A percentile compares a stretch with the other conserved stretches of the same genome.
phyloP scores from a whole-genome alignment of 2,888 invertebrate genomes.

The Cataglyphis rosenhaueri region DNA sequence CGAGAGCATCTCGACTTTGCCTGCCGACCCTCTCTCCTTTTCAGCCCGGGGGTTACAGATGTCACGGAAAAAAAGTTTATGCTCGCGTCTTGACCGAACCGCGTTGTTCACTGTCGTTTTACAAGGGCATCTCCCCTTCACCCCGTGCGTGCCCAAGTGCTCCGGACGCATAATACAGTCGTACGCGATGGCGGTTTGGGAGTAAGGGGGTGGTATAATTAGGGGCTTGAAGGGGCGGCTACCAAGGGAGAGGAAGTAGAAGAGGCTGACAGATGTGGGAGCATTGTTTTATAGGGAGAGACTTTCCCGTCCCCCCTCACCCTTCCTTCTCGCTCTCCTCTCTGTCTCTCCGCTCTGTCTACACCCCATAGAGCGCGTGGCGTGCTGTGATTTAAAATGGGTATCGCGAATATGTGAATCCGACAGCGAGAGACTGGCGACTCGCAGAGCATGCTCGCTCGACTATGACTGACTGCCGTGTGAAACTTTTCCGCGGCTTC shows the following conservation, averaged over 20 bases:
- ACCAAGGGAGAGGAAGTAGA: conserved; percentile 81
- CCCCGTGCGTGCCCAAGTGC: conserved; percentile 85
- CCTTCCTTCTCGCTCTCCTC: conserved; percentile 23
- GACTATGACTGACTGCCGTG: conserved; percentile 72
- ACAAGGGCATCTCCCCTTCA: conserved; percentile 79
- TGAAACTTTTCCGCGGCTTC: conserved; percentile 64
- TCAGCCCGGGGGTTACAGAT: conserved; percentile 64
- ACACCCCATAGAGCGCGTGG: conserved; percentile 79
- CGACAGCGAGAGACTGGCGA: conserved; percentile 75
- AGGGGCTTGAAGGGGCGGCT: conserved; percentile 84
- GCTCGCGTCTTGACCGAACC: conserved; percentile 80
- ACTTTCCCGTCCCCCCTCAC: conserved; percentile 67
- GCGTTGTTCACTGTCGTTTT: conserved; percentile 78
- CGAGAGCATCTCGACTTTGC: conserved; percentile 65
- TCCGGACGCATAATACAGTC: conserved; percentile 84
- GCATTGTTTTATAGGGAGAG: conserved; percentile 85
- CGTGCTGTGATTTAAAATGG: conserved; percentile 85
- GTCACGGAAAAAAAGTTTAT: conserved; percentile 74
- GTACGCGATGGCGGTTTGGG: conserved; percentile 76
- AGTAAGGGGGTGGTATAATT: conserved; percentile 83
- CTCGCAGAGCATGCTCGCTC: conserved; percentile 71
- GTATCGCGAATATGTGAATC: conserved; percentile 81
- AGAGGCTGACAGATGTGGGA: conserved; percentile 86
- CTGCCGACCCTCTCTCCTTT: conserved; percentile 30
- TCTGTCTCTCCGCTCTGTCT: conserved; percentile 63